Base-by-base conservation (phyloP, 2,888 invertebrate genomes). In the Drosophila infuscata region DNA sequence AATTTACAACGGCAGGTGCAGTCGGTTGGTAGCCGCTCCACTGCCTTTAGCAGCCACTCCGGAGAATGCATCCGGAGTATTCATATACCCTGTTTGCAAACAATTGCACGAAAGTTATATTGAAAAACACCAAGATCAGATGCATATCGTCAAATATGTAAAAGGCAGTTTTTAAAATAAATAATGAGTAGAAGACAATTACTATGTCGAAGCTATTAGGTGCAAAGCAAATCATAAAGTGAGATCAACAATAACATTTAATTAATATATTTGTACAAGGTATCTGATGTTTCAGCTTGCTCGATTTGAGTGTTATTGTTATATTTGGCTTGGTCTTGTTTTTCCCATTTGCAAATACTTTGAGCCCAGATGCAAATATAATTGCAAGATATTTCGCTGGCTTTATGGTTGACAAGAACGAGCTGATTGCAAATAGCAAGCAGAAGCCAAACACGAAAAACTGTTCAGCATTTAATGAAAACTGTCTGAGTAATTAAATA, bases 401-500 rank as follows among this genome's bases (percentile, higher is more conserved):
- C 80, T 88, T 85, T 88, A 82, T 82, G 78, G 73, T 57, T 60
- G 64, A 62, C 51, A 49, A 57, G 63, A 56, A 46, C 32, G 48
- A 57, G 56, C 35, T 43, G 46, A 25, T 38, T n/a, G 38, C 43
- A 35, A 43, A 30, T 29, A 53, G 32, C 57, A 15, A 49, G 29
- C 57, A 17, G 59, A 61, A 57, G 49, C 35, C 35, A 29, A 49
- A 29, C 52, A 9, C n/a, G 35, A 53, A 52, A 61, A 30, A 15
- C 56, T 62, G 76, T 80, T 49, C 63, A 46, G 66, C 82, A 70
- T 83, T 83, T 89, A 88, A 89, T 85, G 72, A 82, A 85, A 90
- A 73, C 88, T 73, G 83, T 76, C 88, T 73, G 90, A 85, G 90
- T 85, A 85, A 89, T 85, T 85, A 85, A 89, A 89, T 85, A 88